A percentile compares a stretch with the other conserved stretches of the same genome.
phyloP scores from a whole-genome alignment of 2,888 invertebrate species.

The Cataglyphis cursor region DNA sequence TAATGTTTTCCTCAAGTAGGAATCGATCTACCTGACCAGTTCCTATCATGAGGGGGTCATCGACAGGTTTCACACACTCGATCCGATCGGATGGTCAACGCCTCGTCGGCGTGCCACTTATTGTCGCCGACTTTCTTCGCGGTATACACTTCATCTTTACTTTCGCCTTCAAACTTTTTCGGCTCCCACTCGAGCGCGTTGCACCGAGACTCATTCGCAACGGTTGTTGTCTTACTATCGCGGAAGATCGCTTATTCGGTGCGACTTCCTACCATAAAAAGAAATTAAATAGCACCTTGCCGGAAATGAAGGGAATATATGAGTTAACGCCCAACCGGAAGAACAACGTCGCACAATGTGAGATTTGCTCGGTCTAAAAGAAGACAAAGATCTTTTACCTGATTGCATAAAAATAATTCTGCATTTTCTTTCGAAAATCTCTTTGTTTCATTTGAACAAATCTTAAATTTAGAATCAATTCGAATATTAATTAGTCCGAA shows the following conservation, averaged over 20 bases:
- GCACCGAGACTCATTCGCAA: constrained; percentile 42
- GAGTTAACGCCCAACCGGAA: constrained; percentile 32
- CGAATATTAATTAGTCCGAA: neutral
- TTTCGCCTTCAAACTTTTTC: constrained; percentile 76
- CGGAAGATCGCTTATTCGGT: constrained; percentile 40
- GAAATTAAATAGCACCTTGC: constrained; percentile 9
- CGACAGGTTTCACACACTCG: constrained; percentile 49
- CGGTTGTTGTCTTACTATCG: constrained; percentile 20
- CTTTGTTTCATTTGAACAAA: neutral
- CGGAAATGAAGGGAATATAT: constrained; percentile 46
- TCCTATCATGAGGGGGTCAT: constrained; percentile 23
- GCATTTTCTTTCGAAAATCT: neutral
- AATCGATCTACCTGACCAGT: neutral
- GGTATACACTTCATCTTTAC: constrained; percentile 68
- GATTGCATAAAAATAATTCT: neutral
- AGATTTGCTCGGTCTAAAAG: neutral
- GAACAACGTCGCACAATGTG: constrained; percentile 3
- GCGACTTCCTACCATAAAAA: constrained; percentile 37
- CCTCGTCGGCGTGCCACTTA: constrained; percentile 72
- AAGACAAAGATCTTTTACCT: neutral
- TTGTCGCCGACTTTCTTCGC: constrained; percentile 75
- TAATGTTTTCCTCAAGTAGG: neutral
- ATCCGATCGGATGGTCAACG: constrained; percentile 51
- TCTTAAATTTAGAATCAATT: constrained; percentile 9
- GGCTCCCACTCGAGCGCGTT: constrained; percentile 30